Percentiles rank a stretch among this genome's conserved stretches.
Conservation (phyloP, 2,797 vertebrate species). For the Mastacembelus armatus region DNA sequence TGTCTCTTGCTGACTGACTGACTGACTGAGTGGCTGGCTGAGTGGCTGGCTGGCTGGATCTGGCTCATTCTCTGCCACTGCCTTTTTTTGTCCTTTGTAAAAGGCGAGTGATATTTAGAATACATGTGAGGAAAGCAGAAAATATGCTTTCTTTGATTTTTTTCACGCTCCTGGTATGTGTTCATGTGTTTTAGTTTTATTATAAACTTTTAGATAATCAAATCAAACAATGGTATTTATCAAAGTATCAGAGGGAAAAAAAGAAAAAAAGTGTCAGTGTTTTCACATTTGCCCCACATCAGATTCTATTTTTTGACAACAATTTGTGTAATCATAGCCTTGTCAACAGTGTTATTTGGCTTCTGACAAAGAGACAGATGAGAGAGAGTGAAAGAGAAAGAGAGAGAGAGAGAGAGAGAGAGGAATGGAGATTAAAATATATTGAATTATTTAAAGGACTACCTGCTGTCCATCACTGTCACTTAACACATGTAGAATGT, state of each 20-base stretch:
- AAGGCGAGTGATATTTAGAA: constrained; percentile 42
- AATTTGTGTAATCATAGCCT: constrained; percentile 73
- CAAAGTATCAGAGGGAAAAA: constrained; percentile 38
- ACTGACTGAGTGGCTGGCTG: constrained; percentile 78
- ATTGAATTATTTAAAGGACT: constrained; percentile 85
- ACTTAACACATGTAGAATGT: constrained; percentile 83
- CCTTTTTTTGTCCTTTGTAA: constrained; percentile 40
- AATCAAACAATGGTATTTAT: constrained; percentile 49
- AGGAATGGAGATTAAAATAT: constrained; percentile 83
- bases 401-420: constrained; percentile 31
- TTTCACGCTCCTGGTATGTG: not conserved
- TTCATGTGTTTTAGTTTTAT: constrained; percentile 7
- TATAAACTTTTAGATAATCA: constrained; percentile 50
- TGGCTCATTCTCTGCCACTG: constrained; percentile 59
- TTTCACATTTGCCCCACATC: constrained; percentile 42
- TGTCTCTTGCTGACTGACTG: constrained; percentile 87
- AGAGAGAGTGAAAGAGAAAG: constrained; percentile 18
- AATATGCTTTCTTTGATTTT: constrained; percentile 18
- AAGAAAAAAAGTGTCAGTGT: constrained; percentile 30
- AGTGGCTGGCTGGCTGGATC: constrained; percentile 76
- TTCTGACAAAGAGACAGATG: constrained; percentile 61
- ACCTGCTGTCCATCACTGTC: constrained; percentile 87
- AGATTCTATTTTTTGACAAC: constrained; percentile 50
- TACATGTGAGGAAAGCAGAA: constrained; percentile 27
- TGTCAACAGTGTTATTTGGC: constrained; percentile 67